Percentiles rank a stretch among this genome's conserved stretches.
These are phyloP conservation scores for Diarsia rubi DNA, from an alignment of 2,888 invertebrate genomes.

Conservation along the genomic window DNA sequence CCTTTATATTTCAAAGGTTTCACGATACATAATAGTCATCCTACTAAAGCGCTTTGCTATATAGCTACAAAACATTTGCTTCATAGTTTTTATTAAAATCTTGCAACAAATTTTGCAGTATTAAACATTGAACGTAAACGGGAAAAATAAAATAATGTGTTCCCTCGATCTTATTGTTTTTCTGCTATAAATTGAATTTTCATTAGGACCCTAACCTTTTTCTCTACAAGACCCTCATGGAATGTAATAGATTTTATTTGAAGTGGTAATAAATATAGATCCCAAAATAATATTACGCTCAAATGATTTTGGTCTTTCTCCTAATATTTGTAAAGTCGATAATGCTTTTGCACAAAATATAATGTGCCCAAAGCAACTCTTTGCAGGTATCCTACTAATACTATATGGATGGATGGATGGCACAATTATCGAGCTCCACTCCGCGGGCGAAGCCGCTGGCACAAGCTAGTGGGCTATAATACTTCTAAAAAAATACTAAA, in stretches of 20 bases:
- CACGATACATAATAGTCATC: background rate
- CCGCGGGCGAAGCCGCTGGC: too few species aligned
- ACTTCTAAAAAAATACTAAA: too few species aligned
- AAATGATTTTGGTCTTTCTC: background rate
- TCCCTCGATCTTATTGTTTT: background rate
- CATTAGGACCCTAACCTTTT: slow-evolving; percentile 30
- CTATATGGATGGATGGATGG: too few species aligned
- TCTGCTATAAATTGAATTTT: slow-evolving; percentile 9
- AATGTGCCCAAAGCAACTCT: background rate
- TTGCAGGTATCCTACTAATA: too few species aligned
- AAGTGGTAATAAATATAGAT: slow-evolving; percentile 24
- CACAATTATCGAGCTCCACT: too few species aligned
- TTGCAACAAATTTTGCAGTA: background rate
- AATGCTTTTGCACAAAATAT: background rate
- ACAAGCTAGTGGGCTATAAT: too few species aligned
- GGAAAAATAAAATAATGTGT: background rate
- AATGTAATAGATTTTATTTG: slow-evolving; percentile 37
- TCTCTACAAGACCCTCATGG: slow-evolving; percentile 1
- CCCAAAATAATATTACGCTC: background rate
- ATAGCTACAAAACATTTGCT: background rate
- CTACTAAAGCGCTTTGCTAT: background rate
- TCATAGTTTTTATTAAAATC: background rate
- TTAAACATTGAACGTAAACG: background rate
- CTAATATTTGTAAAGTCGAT: background rate
- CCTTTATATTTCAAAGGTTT: slow-evolving; percentile 17